Base-by-base conservation (phyloP, 1,140 invertebrate genomes). In the Babylonia areolata region DNA sequence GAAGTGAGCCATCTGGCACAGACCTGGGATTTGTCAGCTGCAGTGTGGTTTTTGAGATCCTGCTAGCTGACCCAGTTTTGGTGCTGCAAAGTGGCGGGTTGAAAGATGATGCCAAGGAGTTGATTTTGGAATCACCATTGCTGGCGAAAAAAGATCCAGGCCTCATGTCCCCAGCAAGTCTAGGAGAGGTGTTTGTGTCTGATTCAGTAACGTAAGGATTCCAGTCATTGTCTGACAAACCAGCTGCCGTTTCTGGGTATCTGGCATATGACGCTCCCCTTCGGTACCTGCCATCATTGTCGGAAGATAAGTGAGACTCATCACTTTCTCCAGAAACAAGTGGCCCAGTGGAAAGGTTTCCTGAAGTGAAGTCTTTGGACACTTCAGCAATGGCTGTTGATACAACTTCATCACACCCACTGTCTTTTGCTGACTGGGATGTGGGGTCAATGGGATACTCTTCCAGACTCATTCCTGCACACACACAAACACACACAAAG, bases 161-260 rank as follows among this genome's bases (percentile, higher is more conserved):
- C 12, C 64, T 23, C 39, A 73, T n/a, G 3, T 71, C 64, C 15
- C 37, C 84, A 15, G 39, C 58, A 33, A 86, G 33, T 33, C 89
- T 35, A 3, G 89, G 89, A n/a, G 87, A 87, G 3, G 46, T 42
- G 80, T 90, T 90, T 17, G 81, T 86, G 85, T 90, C 89, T 20
- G 89, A 90, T 71, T 90, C 89, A 37, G 89, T 88, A 20, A 86
- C 86, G 78, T 89, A 89, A 31, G 87, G 87, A 39, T 89, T 89
- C 89, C 89, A 90, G 71, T 90, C 89, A 42, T 33, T 88, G 83
- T 90, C 89, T 40, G 89, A 90, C 54, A 90, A 42, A 12, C 89
- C 89, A 35, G 82, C 64, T 0, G 85, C 86, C 20, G 87, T 84
- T 80, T 90, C 89, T 33, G 89, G 89, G 64, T 90, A 90, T 17